Percentiles rank a stretch among this genome's conserved stretches.
Evolutionary conservation across 2,797 vertebrate genomes (phyloP).

Genomic region (Coranthus polyacanthus): DNA sequence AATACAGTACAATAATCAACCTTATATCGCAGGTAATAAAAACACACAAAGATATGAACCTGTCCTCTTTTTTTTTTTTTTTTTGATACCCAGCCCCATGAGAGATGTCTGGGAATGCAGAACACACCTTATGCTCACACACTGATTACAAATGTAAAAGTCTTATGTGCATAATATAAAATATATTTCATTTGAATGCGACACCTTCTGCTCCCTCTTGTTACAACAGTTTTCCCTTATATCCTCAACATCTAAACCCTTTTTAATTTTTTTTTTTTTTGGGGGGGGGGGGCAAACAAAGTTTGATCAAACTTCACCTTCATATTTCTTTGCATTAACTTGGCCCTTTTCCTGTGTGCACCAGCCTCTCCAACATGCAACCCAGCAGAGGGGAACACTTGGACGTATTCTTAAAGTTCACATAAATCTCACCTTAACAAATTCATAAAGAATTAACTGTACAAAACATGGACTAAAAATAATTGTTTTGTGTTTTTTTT

Average conservation of each 20-base stretch:
- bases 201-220: constrained; percentile 28
- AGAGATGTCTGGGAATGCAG: constrained; percentile 29
- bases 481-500: constrained; percentile 33
- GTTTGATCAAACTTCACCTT: constrained; percentile 17
- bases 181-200: constrained; percentile 42
- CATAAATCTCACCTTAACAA: constrained; percentile 34
- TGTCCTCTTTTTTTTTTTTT: background rate
- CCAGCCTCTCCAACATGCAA: constrained; percentile 49
- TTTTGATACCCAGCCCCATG: constrained; percentile 25
- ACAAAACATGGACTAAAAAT: constrained; percentile 82
- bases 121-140: constrained; percentile 32
- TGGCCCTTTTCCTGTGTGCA: constrained; percentile 35
- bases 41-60: constrained; percentile 5
- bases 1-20: constrained; percentile 2
- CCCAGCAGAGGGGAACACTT: constrained; percentile 33
- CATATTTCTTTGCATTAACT: background rate
- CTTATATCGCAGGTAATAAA: constrained; percentile 3
- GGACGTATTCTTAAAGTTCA: constrained; percentile 61
- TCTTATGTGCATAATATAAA: constrained; percentile 51
- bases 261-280: too few species aligned
- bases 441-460: constrained; percentile 66
- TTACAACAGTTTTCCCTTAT: constrained; percentile 30
- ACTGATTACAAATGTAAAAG: constrained; percentile 56
- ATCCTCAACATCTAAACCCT: constrained; percentile 6
- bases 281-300: too few species aligned